phyloP scores from a whole-genome alignment of 1,140 invertebrate species.

The Hetaerina americana region DNA sequence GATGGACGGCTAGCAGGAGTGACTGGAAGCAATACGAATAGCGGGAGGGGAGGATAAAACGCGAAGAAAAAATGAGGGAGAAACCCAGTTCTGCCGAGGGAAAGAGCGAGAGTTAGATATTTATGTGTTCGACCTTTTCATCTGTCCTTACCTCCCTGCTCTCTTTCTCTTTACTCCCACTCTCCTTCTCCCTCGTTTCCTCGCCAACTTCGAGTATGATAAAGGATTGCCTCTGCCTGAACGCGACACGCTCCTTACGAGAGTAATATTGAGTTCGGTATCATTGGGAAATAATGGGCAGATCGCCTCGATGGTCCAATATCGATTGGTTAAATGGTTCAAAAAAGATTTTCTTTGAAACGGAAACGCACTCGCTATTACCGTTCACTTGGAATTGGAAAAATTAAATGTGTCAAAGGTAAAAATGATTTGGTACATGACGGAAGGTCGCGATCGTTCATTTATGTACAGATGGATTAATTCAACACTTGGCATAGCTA shows the following conservation, averaged over 20 bases:
- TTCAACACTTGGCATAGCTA: no score
- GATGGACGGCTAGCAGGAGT: neutral
- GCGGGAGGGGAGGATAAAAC: neutral
- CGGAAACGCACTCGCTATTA: no score
- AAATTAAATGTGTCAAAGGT: no score
- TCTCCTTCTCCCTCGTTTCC: neutral
- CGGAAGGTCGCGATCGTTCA: no score
- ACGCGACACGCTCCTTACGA: neutral
- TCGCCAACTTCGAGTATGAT: neutral
- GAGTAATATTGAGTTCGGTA: neutral
- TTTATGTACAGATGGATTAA: no score
- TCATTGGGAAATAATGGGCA: neutral
- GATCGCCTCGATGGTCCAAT: neutral
- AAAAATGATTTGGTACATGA: no score
- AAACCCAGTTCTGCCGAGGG: neutral
- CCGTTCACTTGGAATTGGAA: no score
- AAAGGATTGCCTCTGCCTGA: no score
- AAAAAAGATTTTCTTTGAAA: neutral
- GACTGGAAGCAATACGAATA: neutral
- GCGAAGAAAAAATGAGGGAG: neutral
- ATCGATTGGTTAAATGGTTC: neutral
- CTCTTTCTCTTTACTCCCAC: neutral
- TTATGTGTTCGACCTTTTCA: neutral
- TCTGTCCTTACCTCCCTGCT: no score
- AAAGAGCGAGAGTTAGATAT: neutral